Evolutionary conservation across 2,113 vertebrate genomes (phyloP), one percentile per base, ranked within the genome.

Genomic region (Probosciger aterrimus): DNA sequence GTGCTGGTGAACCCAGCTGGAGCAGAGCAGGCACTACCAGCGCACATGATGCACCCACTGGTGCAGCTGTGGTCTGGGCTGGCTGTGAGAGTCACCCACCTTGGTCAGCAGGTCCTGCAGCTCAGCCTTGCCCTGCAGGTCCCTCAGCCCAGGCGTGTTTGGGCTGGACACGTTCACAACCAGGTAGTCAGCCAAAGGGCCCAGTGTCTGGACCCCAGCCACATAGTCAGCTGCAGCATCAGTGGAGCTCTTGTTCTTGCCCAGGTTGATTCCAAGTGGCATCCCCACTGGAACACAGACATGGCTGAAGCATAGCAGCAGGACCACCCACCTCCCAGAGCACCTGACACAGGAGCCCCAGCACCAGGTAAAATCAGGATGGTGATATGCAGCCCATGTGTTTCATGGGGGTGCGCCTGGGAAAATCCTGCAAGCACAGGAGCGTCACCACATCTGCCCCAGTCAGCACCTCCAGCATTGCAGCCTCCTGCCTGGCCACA

Each of bases 101-200:
- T 97, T 98, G 57, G 93, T 94, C 86, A 99, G 97, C 79, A 99
- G 98, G 62, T 97, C 91, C 71, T 35, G 97, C 92, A 99, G 98
- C 86, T 99, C 97, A 14, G 97, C 95, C 93, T 98, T 99, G 52
- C 98, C 98, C 97, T 99, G 99, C 76, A 99, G 97, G 59, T 97
- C 96, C 82, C 99, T 97, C 44, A 99, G 98, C 59, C 99, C 99
- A 0, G 98, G 98, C 0, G 99, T 99, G 95, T 99, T 99, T 2
- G 99, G 99, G 94, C 99, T 99, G 98, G 99, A 99, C 90, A 99
- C 98, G 1, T 99, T 99, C 39, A 99, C 98, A 27, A 99, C 99
- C 95, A 99, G 94, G 94, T 99, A 99, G 97, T 99, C 99, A 6
- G 99, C 99, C 96, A 99, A 94, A 2, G 99, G 98, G 52, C 99